Evolutionary conservation across 2,888 invertebrate species (phyloP), one percentile per base, ranked within the genome.

Genomic region (Polymixis flavicincta): DNA sequence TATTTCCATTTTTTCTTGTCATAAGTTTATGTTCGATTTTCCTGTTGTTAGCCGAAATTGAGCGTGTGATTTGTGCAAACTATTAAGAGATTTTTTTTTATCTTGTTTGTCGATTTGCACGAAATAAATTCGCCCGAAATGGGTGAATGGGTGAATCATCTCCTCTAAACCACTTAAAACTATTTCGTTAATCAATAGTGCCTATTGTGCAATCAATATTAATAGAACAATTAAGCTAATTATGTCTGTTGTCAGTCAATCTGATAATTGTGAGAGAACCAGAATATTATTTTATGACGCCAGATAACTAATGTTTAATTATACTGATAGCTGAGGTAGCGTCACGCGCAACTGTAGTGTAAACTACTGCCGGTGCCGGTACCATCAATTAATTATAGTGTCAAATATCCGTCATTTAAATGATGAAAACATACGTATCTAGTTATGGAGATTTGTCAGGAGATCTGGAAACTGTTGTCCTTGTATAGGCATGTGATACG

Each of bases 1-100:
- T 22, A 32, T 63, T 19, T 48, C 1, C 0, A 25, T 19, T 52
- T 32, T 66, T 57, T 57, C n/a, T 8, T 45, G 9, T 37, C 25
- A 37, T 32, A 19, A n/a, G 22, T 45, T 28, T n/a, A 37, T 61
- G 45, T 67, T 71, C 11, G 59, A 42, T 67, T 78, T 78, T 77
- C 65, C n/a, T 66, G 57, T 68, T 68, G 52, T 59, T 54, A 50
- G 25, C n/a, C 6, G 17, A 71, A 71, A 68, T 54, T 50, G 17
- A 54, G 67, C 78, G 42, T 68, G 71, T 28, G 42, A 71, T 71
- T 59, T 64, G 52, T 37, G 60, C 17, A 57, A 52, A 63, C 32
- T 48, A 42, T 54, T 42, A 52, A 54, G 28, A 9, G 17, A 32
- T n/a, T n/a, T n/a, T n/a, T n/a, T n/a, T n/a, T n/a, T n/a, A n/a